These are phyloP conservation scores for Podilymbus podiceps DNA, from an alignment of 2,113 vertebrate species.

Conservation along the genomic window DNA sequence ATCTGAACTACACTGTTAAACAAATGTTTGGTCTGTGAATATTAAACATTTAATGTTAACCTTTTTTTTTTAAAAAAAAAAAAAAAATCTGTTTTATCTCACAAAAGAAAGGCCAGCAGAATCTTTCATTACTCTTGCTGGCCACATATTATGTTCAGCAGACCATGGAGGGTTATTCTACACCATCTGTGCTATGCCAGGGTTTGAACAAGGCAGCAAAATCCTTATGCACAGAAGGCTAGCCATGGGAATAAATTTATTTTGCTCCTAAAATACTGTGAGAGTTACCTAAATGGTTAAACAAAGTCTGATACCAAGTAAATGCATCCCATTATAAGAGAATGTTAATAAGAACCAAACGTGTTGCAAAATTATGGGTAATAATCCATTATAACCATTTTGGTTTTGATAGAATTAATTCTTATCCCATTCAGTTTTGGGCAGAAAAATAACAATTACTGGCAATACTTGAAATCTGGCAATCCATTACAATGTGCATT, in stretches of 20 bases:
- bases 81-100: neutral
- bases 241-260: conserved; percentile 51
- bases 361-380: neutral
- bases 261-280: conserved; percentile 47
- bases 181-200: conserved; percentile 70
- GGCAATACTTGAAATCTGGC: neutral
- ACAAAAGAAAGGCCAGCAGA: neutral
- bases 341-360: conserved; percentile 16
- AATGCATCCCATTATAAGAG: conserved; percentile 3
- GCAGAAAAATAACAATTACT: neutral
- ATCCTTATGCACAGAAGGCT: conserved; percentile 47
- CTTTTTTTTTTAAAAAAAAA: too few relatives aligned
- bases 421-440: neutral
- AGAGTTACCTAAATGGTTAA: conserved; percentile 46
- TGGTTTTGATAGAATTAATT: neutral
- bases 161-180: conserved; percentile 55
- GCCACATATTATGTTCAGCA: conserved; percentile 59
- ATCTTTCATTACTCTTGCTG: conserved; percentile 32
- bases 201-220: conserved; percentile 61
- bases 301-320: neutral
- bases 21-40: neutral
- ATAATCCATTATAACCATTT: neutral
- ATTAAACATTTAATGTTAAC: neutral
- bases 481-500: neutral
- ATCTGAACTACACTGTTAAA: neutral